Conservation (phyloP, 2,113 vertebrate species). For the Oreotrochilus melanogaster region DNA sequence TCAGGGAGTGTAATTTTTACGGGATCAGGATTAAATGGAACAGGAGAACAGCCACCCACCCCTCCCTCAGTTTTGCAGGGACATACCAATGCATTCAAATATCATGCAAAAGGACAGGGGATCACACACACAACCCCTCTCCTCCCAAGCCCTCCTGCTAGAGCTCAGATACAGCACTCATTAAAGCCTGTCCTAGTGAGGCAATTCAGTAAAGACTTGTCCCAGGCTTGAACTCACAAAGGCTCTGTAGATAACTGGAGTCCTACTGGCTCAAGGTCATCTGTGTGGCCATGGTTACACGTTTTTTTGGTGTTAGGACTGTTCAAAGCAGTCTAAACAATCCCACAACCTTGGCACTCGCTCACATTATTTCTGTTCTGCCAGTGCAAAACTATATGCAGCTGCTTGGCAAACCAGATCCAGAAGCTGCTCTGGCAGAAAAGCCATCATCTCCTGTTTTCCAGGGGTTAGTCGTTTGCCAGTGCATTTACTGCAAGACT, state of each 20-base stretch:
- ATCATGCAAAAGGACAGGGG: not conserved
- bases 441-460: not conserved
- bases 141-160: not conserved
- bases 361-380: not conserved
- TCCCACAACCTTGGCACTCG: rapidly evolving
- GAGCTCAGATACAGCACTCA: not conserved
- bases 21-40: not conserved
- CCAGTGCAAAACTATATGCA: rapidly evolving
- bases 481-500: not conserved
- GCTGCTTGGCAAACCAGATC: not conserved
- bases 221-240: not conserved
- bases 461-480: not conserved
- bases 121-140: not conserved
- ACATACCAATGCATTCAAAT: not conserved
- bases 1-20: not conserved
- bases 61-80: not conserved
- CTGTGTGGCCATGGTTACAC: not conserved
- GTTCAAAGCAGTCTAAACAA: not conserved
- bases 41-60: not conserved
- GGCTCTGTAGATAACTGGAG: not conserved
- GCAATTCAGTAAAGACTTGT: not conserved
- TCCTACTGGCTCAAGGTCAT: not conserved
- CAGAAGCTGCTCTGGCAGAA: not conserved
- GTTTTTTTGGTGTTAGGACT: not conserved
- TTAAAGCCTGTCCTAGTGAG: not conserved